phyloP scores from a whole-genome alignment of 2,113 vertebrate species.

The Sylvietta virens region DNA sequence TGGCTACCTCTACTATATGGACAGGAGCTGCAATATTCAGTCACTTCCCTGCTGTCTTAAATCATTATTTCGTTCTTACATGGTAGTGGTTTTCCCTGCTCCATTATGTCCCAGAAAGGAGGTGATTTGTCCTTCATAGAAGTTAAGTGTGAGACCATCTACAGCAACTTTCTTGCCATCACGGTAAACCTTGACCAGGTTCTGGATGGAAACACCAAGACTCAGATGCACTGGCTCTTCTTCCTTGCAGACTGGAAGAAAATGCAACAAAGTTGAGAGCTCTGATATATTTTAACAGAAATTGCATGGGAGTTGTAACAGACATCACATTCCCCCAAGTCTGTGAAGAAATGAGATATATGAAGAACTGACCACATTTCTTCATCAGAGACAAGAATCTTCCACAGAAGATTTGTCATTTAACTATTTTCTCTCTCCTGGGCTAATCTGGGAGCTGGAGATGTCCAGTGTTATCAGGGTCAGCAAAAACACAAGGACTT shows the following conservation, averaged over 20 bases:
- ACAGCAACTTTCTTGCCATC: conserved; percentile 93
- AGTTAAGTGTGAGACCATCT: conserved; percentile 91
- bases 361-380: neutral
- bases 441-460: neutral
- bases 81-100: conserved; percentile 97
- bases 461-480: neutral
- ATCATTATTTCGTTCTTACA: conserved; percentile 76
- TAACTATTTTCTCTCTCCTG: neutral
- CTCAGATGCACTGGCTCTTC: conserved; percentile 89
- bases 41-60: neutral
- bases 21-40: neutral
- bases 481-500: neutral
- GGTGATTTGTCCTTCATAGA: conserved; percentile 97
- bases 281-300: neutral
- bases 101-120: conserved; percentile 97
- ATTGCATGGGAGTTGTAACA: neutral
- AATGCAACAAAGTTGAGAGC: neutral
- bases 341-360: neutral
- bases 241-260: conserved; percentile 85
- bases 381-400: neutral
- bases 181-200: conserved; percentile 92
- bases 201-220: conserved; percentile 92
- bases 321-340: neutral
- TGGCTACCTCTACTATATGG: neutral
- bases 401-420: neutral